phyloP scores from a whole-genome alignment of 1,140 invertebrate species.

The Arion vulgaris region DNA sequence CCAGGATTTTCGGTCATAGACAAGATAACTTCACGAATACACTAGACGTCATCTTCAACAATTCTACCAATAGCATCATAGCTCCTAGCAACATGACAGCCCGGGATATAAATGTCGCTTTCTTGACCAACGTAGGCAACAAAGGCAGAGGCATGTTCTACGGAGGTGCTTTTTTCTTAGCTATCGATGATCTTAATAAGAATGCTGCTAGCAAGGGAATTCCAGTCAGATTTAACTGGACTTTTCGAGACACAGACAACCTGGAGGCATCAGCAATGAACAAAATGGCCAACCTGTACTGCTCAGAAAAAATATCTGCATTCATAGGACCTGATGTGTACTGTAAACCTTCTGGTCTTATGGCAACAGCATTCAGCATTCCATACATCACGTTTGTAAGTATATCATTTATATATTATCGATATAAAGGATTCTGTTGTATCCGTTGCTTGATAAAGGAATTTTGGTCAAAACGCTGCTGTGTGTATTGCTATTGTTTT shows the following conservation, averaged over 20 bases:
- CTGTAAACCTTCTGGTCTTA: slow-evolving; percentile 92
- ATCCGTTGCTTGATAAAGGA: no score
- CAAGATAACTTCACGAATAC: neutral
- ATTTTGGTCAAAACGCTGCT: no score
- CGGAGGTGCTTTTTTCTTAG: slow-evolving; percentile 88
- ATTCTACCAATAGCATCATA: neutral
- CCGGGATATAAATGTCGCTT: slow-evolving; percentile 27
- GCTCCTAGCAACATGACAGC: neutral
- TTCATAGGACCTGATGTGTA: slow-evolving; percentile 95
- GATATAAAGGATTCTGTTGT: no score
- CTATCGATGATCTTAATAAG: slow-evolving; percentile 84
- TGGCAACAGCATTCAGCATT: slow-evolving; percentile 91
- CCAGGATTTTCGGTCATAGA: neutral
- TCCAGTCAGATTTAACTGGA: slow-evolving; percentile 64
- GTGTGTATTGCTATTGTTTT: no score
- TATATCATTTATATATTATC: no score
- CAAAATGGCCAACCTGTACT: slow-evolving; percentile 51
- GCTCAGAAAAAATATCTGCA: slow-evolving; percentile 84
- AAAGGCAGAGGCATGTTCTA: slow-evolving; percentile 47
- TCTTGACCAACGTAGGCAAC: slow-evolving; percentile 37
- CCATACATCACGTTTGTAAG: slow-evolving; percentile 98
- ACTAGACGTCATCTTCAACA: neutral
- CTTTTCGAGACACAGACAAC: slow-evolving; percentile 91
- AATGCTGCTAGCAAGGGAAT: neutral
- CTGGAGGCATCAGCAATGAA: slow-evolving; percentile 79